Conservation (phyloP, 2,113 vertebrate species). For the Labeo catla region DNA sequence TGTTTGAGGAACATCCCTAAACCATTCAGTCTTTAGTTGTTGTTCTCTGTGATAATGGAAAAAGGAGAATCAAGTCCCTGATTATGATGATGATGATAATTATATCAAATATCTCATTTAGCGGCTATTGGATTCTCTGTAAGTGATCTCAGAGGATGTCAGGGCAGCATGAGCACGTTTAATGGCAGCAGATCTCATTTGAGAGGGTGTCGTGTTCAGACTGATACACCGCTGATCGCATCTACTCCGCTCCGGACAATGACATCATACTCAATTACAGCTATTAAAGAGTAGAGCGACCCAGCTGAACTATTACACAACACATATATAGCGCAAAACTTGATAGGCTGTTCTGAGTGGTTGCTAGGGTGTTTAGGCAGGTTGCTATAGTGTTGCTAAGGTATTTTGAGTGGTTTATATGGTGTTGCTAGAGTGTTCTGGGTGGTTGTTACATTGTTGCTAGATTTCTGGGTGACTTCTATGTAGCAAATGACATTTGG, state of each 20-base stretch:
- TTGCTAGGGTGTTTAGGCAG: not conserved
- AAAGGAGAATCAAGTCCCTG: constrained; percentile 55
- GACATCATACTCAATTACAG: not conserved
- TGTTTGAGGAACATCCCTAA: not conserved
- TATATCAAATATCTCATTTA: constrained; percentile 64
- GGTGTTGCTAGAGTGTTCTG: too few relatives aligned
- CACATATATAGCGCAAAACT: too few relatives aligned
- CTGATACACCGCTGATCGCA: not conserved
- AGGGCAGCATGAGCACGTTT: constrained; percentile 25
- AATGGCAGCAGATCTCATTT: constrained; percentile 32
- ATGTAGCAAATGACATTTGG: too few relatives aligned
- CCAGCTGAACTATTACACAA: not conserved
- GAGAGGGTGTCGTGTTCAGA: constrained; percentile 35
- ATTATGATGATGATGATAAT: constrained; percentile 57
- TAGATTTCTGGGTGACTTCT: too few relatives aligned
- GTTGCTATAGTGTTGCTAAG: not conserved
- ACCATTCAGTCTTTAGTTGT: not conserved
- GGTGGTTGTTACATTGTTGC: too few relatives aligned
- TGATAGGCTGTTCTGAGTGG: not conserved
- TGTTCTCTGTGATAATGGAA: constrained; percentile 47
- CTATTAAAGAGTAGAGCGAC: not conserved
- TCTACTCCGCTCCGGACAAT: not conserved
- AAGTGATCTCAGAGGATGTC: constrained; percentile 40
- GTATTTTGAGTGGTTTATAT: too few relatives aligned
- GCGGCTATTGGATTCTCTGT: constrained; percentile 53